Evolutionary conservation across 2,888 invertebrate genomes (phyloP).

Genomic region (Protonemura montana): DNA sequence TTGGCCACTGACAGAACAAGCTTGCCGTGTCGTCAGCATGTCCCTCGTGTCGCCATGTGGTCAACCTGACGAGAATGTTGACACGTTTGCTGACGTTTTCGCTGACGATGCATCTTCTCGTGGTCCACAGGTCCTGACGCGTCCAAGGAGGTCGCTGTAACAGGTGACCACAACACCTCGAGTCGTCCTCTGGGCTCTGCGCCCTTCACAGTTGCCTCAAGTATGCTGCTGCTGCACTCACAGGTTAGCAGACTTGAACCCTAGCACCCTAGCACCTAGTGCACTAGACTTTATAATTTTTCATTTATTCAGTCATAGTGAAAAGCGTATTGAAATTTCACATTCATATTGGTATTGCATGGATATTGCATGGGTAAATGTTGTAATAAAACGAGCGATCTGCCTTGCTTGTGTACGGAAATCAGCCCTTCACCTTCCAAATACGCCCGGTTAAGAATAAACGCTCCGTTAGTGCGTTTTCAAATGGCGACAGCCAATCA

Average conservation of each 20-base stretch:
- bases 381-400: too few species aligned
- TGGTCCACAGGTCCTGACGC: slow-evolving; percentile 48
- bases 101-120: slow-evolving; percentile 2
- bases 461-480: too few species aligned
- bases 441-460: too few species aligned
- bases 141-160: slow-evolving; percentile 58
- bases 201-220: slow-evolving; percentile 69
- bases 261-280: too few species aligned
- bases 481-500: too few species aligned
- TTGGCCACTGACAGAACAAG: background rate
- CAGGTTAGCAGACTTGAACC: slow-evolving; percentile 69
- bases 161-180: slow-evolving; percentile 48
- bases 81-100: background rate
- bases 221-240: slow-evolving; percentile 94
- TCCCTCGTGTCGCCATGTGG: background rate
- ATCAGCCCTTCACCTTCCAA: too few species aligned
- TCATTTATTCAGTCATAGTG: too few species aligned
- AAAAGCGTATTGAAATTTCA: too few species aligned
- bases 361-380: too few species aligned
- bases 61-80: background rate
- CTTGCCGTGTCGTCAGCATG: background rate
- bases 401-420: too few species aligned
- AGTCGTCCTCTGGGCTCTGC: slow-evolving; percentile 55
- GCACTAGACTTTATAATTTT: too few species aligned
- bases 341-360: too few species aligned